Evolutionary conservation across 23 tunicate species (phyloP).

Genomic region (Trididemnum nubilum): DNA sequence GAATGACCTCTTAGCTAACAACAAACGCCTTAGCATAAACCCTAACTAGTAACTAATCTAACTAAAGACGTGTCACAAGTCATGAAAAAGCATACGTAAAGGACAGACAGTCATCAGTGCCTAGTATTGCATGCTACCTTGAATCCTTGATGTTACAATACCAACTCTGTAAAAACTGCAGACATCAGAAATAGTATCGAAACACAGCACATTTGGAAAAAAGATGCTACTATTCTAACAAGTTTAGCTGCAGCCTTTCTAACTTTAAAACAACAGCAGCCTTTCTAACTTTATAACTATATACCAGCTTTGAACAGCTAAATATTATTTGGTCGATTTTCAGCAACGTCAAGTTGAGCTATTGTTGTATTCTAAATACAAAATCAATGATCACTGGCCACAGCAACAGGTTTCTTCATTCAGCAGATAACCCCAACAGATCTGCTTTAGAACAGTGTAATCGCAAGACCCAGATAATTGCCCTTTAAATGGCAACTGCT

Average conservation of each 20-base stretch:
- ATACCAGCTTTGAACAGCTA: neutral
- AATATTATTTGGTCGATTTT: neutral
- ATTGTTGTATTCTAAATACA: too few species aligned
- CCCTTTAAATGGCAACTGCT: too few species aligned
- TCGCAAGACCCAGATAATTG: too few species aligned
- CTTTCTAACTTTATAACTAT: neutral
- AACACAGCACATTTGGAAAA: neutral
- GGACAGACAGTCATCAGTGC: neutral
- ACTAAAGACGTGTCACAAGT: neutral
- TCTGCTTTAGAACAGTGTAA: too few species aligned
- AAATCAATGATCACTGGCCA: too few species aligned
- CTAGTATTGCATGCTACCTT: neutral
- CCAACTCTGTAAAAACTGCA: neutral
- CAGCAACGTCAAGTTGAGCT: too few species aligned
- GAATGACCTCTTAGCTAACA: slow-evolving; percentile 10
- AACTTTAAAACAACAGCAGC: neutral
- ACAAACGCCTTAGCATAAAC: neutral
- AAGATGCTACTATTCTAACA: slow-evolving; percentile 1
- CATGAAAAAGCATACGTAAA: too few species aligned
- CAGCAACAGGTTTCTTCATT: too few species aligned
- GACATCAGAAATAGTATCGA: neutral
- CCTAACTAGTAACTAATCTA: slow-evolving; percentile 6
- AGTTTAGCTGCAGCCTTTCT: neutral
- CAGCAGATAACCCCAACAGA: too few species aligned
- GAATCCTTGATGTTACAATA: neutral